Conservation (phyloP, 2,888 invertebrate genomes). For the Caprella mutica region DNA sequence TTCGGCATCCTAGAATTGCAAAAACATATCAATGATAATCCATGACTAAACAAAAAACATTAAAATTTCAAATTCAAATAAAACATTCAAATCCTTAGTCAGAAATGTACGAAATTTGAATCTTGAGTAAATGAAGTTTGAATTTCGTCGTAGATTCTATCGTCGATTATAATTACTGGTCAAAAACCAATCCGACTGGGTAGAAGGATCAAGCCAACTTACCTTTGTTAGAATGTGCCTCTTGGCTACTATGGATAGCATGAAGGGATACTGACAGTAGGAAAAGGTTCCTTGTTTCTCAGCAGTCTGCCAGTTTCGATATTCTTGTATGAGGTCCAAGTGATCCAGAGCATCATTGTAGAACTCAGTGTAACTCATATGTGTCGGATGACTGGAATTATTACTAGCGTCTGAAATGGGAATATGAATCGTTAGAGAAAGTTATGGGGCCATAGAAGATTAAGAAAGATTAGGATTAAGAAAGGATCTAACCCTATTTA, state of each 20-base stretch:
- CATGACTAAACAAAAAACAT: no score
- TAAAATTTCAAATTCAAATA: no score
- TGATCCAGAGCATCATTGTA: constrained; percentile 51
- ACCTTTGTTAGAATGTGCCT: constrained; percentile 47
- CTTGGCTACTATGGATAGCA: constrained; percentile 51
- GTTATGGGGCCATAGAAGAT: no score
- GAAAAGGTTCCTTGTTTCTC: constrained; percentile 48
- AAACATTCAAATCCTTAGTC: no score
- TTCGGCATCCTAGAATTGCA: constrained; percentile 46
- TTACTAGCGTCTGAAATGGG: constrained; percentile 48
- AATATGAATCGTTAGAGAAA: no score
- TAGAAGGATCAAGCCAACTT: constrained; percentile 3
- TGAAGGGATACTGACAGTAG: constrained; percentile 53
- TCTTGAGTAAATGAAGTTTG: no score
- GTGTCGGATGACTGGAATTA: constrained; percentile 42
- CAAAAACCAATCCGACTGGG: background rate
- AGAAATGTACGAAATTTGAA: no score
- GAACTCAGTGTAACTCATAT: constrained; percentile 48
- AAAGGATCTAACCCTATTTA: no score
- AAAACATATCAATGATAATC: no score
- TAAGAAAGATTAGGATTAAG: no score
- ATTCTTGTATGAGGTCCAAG: constrained; percentile 51
- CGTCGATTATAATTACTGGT: background rate
- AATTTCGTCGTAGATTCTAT: no score
- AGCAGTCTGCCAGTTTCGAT: constrained; percentile 50